Conservation (phyloP, 2,113 vertebrate species). For the Spizaetus ornatus region DNA sequence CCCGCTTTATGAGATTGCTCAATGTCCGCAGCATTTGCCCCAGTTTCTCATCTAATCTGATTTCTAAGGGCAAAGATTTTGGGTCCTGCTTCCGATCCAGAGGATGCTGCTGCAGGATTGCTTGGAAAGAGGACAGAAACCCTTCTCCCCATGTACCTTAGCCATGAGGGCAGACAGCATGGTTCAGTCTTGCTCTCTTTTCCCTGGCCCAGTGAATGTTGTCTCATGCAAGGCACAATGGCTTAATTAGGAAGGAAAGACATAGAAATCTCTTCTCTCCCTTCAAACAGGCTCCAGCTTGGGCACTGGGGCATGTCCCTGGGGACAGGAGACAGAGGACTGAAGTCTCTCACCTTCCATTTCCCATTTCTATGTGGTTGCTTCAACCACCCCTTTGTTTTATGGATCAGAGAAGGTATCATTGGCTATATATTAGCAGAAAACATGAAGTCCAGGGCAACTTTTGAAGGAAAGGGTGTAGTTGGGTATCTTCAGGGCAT, state of each 20-base stretch:
- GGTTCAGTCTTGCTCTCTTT: background rate
- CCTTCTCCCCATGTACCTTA: background rate
- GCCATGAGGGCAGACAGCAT: background rate
- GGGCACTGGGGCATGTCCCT: background rate
- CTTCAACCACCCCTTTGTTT: background rate
- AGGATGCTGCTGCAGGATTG: background rate
- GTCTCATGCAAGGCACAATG: background rate
- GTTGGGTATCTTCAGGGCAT: background rate
- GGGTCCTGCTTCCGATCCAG: background rate
- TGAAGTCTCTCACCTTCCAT: background rate
- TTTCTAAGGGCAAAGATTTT: background rate
- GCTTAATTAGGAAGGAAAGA: background rate
- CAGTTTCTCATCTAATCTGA: background rate
- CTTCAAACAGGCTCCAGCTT: background rate
- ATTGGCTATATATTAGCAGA: background rate
- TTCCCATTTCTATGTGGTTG: background rate
- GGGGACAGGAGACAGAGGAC: background rate
- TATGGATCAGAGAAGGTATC: background rate
- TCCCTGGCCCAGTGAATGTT: background rate
- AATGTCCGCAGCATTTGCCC: background rate
- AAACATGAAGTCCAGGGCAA: background rate
- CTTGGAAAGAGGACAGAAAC: background rate
- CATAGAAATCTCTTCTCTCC: background rate
- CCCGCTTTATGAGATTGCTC: background rate
- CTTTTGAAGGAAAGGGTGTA: background rate